Evolutionary conservation across 35 echinoderm and acorn worm species (phyloP), one percentile per base, ranked within the genome.

Genomic region (Acanthaster planci): DNA sequence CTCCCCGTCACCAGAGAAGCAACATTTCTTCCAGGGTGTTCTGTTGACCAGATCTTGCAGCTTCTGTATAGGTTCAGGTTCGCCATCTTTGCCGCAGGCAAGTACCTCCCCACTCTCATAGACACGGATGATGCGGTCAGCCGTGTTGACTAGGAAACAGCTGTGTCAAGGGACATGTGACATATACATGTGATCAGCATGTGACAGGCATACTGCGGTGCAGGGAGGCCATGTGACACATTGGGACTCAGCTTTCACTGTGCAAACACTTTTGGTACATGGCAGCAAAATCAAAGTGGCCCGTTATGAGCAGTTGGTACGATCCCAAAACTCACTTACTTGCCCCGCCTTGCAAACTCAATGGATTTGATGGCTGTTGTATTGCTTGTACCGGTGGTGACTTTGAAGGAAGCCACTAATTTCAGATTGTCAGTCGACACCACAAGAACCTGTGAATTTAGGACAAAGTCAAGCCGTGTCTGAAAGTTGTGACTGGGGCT

Each of bases 11-110:
- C 95, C 95, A 0, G 91, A 94, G 82, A 98, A 98, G 78, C 95
- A 98, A 76, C 95, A 98, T 89, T 98, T 98, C 76, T 98, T 98
- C 95, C 95, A 98, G 6, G 91, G 92, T 67, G 95, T 99, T 57
- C 92, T 86, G 83, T 94, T 94, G 16, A 99, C 96, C 0, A 99
- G 80, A 89, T 99, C 96, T 77, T 99, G 96, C 8, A 99, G 83
- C 52, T 99, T 99, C 84, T 99, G 96, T 16, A 99, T 99, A 0
- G 96, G 96, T 87, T 99, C 96, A 1, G 96, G 96, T 52, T 99
- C 96, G 0, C 96, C 96, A 75, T 90, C 88, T 85, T 87, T 93
- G 16, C 96, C 96, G 52, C 96, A 99, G 35, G 92, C 89, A 14
- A 99, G 82, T 2, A 99, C 96, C 50, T 99, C 96, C 26, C 89